These are phyloP conservation scores for Pseudorhombus dupliciocellatus DNA, from an alignment of 2,113 vertebrate species.

Conservation along the genomic window DNA sequence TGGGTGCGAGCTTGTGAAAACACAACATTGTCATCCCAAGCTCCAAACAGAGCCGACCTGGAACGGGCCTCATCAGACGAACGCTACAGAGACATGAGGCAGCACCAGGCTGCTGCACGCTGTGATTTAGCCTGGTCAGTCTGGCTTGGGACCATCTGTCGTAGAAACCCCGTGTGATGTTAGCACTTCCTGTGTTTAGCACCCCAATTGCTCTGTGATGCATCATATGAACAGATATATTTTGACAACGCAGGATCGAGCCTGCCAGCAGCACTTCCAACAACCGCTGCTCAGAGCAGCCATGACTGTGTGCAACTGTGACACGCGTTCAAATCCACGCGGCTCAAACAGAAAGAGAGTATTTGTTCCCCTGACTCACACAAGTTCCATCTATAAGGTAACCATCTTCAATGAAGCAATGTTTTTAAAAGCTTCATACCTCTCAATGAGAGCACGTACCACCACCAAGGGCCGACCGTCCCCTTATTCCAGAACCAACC, in stretches of 20 bases:
- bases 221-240: conserved; percentile 49
- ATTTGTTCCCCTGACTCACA: background rate
- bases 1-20: conserved; percentile 22
- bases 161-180: conserved; percentile 25
- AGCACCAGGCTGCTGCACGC: conserved; percentile 35
- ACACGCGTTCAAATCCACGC: conserved; percentile 14
- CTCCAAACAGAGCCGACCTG: conserved; percentile 44
- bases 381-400: background rate
- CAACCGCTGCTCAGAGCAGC: conserved; percentile 33
- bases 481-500: too few relatives aligned
- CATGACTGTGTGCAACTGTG: too few relatives aligned
- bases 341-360: background rate
- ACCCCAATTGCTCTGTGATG: conserved; percentile 44
- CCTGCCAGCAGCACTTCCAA: conserved; percentile 52
- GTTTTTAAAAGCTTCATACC: background rate
- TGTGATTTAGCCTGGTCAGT: conserved; percentile 47
- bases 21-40: conserved; percentile 22
- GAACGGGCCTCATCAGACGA: conserved; percentile 45
- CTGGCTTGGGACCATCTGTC: conserved; percentile 58
- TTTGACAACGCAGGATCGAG: conserved; percentile 58
- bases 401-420: background rate
- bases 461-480: too few relatives aligned
- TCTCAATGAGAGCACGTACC: background rate
- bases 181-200: conserved; percentile 30
- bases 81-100: conserved; percentile 37